Base-by-base conservation (phyloP, 1,140 invertebrate genomes). In the Scaptomyza pallida region DNA sequence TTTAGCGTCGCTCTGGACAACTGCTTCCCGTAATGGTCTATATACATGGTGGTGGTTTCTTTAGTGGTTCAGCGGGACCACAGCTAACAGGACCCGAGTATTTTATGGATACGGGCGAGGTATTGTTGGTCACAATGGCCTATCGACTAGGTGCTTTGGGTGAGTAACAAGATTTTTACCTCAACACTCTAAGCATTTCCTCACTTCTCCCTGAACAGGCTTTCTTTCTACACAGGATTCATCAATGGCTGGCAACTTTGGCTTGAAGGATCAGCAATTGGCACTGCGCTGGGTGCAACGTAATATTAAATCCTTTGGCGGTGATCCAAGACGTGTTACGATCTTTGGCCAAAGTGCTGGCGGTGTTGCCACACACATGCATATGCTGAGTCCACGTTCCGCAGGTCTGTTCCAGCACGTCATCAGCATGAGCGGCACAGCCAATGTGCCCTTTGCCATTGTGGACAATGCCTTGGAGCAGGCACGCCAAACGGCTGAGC, bases 271-370 rank as follows among this genome's bases (percentile, higher is more conserved):
- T 80, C 93, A 94, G 70, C 77, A 92, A 3, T 63, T 92, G 40
- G 93, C 93, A 0, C 68, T 94, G 30, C 88, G 92, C 44, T 92
- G 92, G 92, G 76, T 92, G 5, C 74, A 92, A 21, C 72, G 75
- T 0, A 89, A 92, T 37, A 91, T 92, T 43, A 65, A 64, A 2
- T 54, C 51, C 5, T 92, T 92, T 51, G 91, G 91, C 2, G 92
- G 91, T 82, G 90, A 94, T 89, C 90, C 92, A 0, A 75, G 92
- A 3, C 83, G 78, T 5, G 92, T 94, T 5, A 94, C 94, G 2
- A 71, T 94, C n/a, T 92, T 94, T 72, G 94, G 94, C 6, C 92
- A 93, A 47, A 93, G 93, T 60, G 92, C 93, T 5, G 94, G 94
- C 0, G 94, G 92, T 2, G 72, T 92, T 5, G 81, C 91, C 12